Percentiles rank a stretch among this genome's conserved stretches.
Evolutionary conservation across 2,888 invertebrate species (phyloP).

Genomic region (Cephus pygmeus): DNA sequence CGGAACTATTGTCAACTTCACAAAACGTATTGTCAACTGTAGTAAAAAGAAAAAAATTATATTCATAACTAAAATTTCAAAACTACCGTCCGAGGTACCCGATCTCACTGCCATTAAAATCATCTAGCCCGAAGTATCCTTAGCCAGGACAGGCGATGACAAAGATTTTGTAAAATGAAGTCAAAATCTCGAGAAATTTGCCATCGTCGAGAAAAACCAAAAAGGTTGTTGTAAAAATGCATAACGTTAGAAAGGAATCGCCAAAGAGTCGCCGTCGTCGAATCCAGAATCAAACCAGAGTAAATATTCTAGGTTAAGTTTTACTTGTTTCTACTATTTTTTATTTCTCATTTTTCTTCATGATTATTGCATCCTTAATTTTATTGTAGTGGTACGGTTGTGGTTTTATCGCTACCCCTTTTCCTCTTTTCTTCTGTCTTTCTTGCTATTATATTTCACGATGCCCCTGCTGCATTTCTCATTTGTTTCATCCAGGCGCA

Average conservation of each 20-base stretch:
- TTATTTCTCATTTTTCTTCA: constrained; percentile 8
- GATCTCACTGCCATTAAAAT: neutral
- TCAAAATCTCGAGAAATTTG: constrained; percentile 8
- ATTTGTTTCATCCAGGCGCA: too few species aligned
- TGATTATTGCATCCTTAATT: neutral
- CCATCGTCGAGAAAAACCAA: neutral
- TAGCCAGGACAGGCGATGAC: constrained; percentile 17
- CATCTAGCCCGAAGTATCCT: constrained; percentile 21
- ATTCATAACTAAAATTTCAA: too few species aligned
- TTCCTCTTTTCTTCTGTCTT: constrained; percentile 18
- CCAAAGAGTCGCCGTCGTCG: constrained; percentile 45
- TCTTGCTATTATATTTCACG: neutral
- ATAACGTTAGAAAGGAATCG: constrained; percentile 23
- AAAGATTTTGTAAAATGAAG: neutral
- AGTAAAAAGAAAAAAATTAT: too few species aligned
- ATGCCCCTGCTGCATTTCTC: too few species aligned
- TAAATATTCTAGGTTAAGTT: constrained; percentile 46
- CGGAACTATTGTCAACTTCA: too few species aligned
- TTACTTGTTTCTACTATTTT: neutral
- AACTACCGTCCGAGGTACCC: too few species aligned
- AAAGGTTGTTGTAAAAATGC: constrained; percentile 9
- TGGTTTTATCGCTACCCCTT: constrained; percentile 12
- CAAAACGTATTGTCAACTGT: too few species aligned
- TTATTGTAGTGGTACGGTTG: constrained; percentile 1
- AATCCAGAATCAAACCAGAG: constrained; percentile 45